phyloP scores from a whole-genome alignment of 2,888 invertebrate genomes.

The Apamea monoglypha region DNA sequence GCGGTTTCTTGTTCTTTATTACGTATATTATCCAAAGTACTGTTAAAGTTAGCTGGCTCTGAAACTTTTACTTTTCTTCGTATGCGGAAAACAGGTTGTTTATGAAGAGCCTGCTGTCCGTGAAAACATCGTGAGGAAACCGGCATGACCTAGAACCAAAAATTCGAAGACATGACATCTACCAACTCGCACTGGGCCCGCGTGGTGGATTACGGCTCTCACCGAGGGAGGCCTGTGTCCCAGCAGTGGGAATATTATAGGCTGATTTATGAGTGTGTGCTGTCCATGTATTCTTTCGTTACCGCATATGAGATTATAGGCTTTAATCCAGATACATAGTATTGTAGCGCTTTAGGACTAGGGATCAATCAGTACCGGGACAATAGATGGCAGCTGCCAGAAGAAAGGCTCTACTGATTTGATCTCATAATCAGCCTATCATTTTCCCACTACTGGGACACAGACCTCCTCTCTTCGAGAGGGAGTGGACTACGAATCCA shows the following conservation, averaged over 20 bases:
- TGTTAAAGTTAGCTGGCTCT: slow-evolving; percentile 9
- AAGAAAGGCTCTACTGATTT: background rate
- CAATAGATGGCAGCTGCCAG: background rate
- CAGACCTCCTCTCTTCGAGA: background rate
- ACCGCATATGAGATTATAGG: too few species aligned
- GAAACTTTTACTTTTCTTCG: slow-evolving; percentile 1
- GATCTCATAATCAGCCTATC: background rate
- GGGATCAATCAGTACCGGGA: background rate
- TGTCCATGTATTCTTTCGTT: background rate
- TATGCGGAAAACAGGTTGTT: too few species aligned
- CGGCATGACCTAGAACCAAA: too few species aligned
- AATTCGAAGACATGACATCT: too few species aligned
- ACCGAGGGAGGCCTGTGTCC: too few species aligned
- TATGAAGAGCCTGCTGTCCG: background rate
- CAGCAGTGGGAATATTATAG: too few species aligned
- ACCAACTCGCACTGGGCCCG: too few species aligned
- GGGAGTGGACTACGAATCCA: background rate
- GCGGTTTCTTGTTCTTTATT: background rate
- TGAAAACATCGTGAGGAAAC: too few species aligned
- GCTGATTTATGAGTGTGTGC: too few species aligned
- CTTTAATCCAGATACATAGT: background rate
- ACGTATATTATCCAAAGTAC: slow-evolving; percentile 2
- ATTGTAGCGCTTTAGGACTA: background rate
- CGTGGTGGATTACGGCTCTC: too few species aligned
- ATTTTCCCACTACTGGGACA: background rate